A percentile compares a stretch with the other conserved stretches of the same genome.
Evolutionary conservation across 2,888 invertebrate genomes (phyloP).

Genomic region (Cephus sareptanus): DNA sequence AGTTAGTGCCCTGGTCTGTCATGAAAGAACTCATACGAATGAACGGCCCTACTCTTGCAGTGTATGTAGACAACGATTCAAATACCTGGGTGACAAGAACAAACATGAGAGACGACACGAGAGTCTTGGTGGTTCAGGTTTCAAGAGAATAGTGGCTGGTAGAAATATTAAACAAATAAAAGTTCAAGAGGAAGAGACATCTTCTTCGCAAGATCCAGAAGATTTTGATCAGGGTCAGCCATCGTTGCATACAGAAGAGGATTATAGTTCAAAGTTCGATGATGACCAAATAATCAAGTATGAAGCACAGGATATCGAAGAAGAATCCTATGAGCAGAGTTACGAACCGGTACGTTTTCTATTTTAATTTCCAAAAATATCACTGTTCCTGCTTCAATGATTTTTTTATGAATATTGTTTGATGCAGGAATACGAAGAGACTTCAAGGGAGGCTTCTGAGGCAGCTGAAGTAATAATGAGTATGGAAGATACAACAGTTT

Average conservation of each 20-base stretch:
- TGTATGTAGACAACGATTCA: slow-evolving; percentile 60
- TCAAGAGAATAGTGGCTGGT: slow-evolving; percentile 59
- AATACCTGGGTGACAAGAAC: slow-evolving; percentile 63
- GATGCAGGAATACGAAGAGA: slow-evolving; percentile 58
- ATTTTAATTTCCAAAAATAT: background rate
- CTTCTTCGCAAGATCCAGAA: slow-evolving; percentile 46
- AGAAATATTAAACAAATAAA: slow-evolving; percentile 46
- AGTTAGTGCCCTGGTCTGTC: slow-evolving; percentile 63
- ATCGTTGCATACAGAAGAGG: slow-evolving; percentile 6
- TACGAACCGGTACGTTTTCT: slow-evolving; percentile 42
- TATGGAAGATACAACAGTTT: slow-evolving; percentile 59
- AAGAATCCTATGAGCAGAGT: slow-evolving; percentile 41
- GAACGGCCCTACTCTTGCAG: slow-evolving; percentile 61
- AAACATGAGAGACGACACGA: slow-evolving; percentile 63
- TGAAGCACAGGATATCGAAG: slow-evolving; percentile 39
- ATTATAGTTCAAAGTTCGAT: slow-evolving; percentile 8
- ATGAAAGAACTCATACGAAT: slow-evolving; percentile 63
- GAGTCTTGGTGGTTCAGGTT: slow-evolving; percentile 61
- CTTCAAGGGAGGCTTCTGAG: slow-evolving; percentile 55
- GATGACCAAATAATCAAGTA: slow-evolving; percentile 17
- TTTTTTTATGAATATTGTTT: background rate
- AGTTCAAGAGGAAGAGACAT: slow-evolving; percentile 33
- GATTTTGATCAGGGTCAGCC: slow-evolving; percentile 31
- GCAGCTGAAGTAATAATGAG: slow-evolving; percentile 58
- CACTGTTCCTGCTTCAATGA: background rate